These are phyloP conservation scores for Idaea straminata DNA, from an alignment of 2,888 invertebrate species.

Conservation along the genomic window DNA sequence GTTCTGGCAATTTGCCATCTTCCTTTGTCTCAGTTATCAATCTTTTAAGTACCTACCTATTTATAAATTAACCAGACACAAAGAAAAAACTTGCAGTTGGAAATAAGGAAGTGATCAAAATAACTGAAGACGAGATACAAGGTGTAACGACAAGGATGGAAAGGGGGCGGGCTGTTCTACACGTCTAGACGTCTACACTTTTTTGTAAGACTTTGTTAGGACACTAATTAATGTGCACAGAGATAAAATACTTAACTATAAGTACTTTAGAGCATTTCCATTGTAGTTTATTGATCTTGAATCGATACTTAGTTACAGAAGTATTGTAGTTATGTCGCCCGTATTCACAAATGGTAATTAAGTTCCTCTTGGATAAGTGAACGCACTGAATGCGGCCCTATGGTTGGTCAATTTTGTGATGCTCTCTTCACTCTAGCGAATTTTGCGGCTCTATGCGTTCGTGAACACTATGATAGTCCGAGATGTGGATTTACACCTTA, in stretches of 20 bases:
- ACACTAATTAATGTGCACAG: too few species aligned
- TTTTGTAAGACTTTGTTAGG: not conserved
- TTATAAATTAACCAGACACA: not conserved
- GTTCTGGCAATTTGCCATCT: not conserved
- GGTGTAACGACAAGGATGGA: not conserved
- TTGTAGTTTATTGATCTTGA: not conserved
- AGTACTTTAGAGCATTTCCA: too few species aligned
- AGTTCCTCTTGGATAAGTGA: too few species aligned
- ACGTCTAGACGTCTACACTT: not conserved
- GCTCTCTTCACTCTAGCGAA: too few species aligned
- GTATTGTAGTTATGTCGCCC: too few species aligned
- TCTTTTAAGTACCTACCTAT: not conserved
- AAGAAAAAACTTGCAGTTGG: not conserved
- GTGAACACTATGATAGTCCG: too few species aligned
- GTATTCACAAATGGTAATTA: too few species aligned
- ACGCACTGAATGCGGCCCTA: too few species aligned
- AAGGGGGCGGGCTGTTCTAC: not conserved
- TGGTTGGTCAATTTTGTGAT: too few species aligned
- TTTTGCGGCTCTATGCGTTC: too few species aligned
- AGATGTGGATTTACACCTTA: too few species aligned
- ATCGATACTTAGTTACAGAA: not conserved
- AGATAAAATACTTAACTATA: too few species aligned
- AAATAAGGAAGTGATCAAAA: not conserved
- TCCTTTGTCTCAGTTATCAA: not conserved
- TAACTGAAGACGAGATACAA: not conserved